These are phyloP conservation scores for Chionodraco myersi DNA, from an alignment of 2,113 vertebrate species.

Conservation along the genomic window DNA sequence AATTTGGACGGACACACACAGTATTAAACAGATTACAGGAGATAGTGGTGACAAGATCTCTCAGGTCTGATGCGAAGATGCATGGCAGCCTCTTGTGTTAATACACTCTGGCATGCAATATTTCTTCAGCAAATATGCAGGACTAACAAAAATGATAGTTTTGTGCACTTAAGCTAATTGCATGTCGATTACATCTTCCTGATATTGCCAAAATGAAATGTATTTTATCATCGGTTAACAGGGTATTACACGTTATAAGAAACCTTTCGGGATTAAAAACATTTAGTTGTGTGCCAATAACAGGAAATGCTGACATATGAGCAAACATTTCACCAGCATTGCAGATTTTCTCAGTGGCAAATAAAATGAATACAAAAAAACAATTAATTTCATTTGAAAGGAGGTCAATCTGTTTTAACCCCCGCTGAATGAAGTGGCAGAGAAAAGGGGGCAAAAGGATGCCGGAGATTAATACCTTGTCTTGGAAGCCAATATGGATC, in stretches of 20 bases:
- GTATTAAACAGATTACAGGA: conserved; percentile 79
- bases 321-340: conserved; percentile 75
- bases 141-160: conserved; percentile 81
- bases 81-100: conserved; percentile 57
- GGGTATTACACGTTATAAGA: conserved; percentile 76
- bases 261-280: conserved; percentile 62
- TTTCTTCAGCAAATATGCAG: conserved; percentile 80
- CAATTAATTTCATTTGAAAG: conserved; percentile 80
- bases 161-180: conserved; percentile 85
- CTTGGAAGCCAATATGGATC: conserved; percentile 78
- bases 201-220: conserved; percentile 78
- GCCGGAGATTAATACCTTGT: conserved; percentile 75
- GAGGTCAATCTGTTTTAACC: conserved; percentile 79
- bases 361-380: conserved; percentile 72
- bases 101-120: conserved; percentile 76
- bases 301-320: conserved; percentile 73
- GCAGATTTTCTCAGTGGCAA: conserved; percentile 75
- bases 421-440: conserved; percentile 58
- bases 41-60: conserved; percentile 72
- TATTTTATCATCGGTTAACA: conserved; percentile 79
- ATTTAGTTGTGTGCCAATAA: conserved; percentile 75
- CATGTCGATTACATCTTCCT: conserved; percentile 78
- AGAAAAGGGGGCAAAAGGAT: conserved; percentile 51
- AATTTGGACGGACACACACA: conserved; percentile 75
- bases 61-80: conserved; percentile 71